A percentile compares a stretch with the other conserved stretches of the same genome.
phyloP scores from a whole-genome alignment of 2,113 vertebrate species.

The Phyllostomus hastatus region DNA sequence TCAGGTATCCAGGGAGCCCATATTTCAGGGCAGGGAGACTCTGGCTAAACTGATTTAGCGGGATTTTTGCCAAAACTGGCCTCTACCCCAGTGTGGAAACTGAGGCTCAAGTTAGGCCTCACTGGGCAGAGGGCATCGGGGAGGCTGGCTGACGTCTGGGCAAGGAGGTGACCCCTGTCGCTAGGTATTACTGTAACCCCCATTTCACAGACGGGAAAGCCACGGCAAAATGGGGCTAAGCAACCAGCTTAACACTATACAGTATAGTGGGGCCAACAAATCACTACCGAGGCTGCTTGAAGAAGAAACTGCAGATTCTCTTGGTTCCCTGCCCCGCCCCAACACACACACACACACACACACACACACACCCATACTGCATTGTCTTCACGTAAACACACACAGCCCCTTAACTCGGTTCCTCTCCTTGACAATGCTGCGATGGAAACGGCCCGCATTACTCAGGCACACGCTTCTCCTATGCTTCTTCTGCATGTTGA shows the following conservation, averaged over 20 bases:
- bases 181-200: not conserved
- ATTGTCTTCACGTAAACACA: not conserved
- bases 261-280: not conserved
- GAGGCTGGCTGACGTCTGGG: not conserved
- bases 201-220: not conserved
- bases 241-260: not conserved
- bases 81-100: not conserved
- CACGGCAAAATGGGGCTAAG: not conserved
- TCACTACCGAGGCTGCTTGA: accelerated
- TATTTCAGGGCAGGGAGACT: not conserved
- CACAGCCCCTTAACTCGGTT: not conserved
- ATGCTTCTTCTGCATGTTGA: not conserved
- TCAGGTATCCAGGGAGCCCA: not conserved
- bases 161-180: not conserved
- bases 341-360: not conserved
- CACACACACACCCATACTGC: not conserved
- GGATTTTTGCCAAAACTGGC: not conserved
- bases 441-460: not conserved
- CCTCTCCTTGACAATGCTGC: too few relatives aligned
- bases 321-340: not conserved
- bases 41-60: not conserved
- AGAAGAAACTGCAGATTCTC: not conserved
- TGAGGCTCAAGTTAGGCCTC: not conserved
- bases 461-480: not conserved
- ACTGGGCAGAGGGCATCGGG: not conserved